Conservation (phyloP, 2,797 vertebrate genomes). For the Lithobates sylvaticus region DNA sequence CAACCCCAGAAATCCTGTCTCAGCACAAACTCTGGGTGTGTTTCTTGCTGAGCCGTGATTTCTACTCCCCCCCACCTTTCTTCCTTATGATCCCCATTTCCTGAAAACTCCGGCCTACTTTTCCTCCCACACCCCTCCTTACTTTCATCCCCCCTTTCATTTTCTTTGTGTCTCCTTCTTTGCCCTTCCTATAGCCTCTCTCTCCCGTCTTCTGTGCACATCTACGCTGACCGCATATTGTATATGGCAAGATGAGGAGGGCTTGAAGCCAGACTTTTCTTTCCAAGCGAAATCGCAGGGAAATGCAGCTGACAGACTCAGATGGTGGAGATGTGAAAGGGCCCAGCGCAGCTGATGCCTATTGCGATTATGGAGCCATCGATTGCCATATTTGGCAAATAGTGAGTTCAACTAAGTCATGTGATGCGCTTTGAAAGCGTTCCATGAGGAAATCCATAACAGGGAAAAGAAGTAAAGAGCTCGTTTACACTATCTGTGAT, state of each 20-base stretch:
- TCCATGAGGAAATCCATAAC: too few species aligned
- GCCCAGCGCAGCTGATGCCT: background rate
- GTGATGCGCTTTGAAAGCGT: background rate
- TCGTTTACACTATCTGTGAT: too few species aligned
- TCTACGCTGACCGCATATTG: constrained; percentile 34
- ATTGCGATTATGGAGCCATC: background rate
- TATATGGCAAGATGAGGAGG: background rate
- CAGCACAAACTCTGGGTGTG: constrained; percentile 55
- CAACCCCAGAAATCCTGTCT: constrained; percentile 51
- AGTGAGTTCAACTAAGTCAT: background rate
- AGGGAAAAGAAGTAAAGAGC: too few species aligned
- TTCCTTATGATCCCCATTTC: constrained; percentile 57
- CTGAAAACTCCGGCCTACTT: constrained; percentile 46
- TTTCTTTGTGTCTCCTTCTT: constrained; percentile 50
- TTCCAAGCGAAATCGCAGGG: background rate
- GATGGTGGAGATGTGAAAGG: background rate
- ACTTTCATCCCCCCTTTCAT: constrained; percentile 33
- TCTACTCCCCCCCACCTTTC: constrained; percentile 49
- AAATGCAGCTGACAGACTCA: background rate
- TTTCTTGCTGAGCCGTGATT: constrained; percentile 59
- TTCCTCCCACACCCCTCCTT: constrained; percentile 40
- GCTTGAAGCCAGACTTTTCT: background rate
- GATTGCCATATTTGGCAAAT: background rate
- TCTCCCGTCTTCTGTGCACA: constrained; percentile 29
- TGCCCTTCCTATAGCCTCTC: constrained; percentile 45